Conservation (phyloP, 2,888 invertebrate species). For the Carpatolechia fugitivella region DNA sequence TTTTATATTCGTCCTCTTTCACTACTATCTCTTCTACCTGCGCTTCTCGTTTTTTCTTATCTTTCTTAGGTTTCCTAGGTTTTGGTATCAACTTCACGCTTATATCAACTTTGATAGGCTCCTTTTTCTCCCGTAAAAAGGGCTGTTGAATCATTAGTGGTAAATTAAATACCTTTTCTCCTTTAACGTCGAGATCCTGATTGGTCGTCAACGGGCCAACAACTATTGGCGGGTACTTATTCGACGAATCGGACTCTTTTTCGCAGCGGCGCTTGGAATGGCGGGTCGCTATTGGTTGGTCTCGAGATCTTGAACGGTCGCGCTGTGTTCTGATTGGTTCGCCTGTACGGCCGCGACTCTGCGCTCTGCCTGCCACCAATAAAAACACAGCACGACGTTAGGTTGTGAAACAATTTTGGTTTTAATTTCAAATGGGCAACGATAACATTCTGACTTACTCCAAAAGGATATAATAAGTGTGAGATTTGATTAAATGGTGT, state of each 20-base stretch:
- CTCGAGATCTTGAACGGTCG: constrained; percentile 69
- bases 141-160: constrained; percentile 79
- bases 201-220: constrained; percentile 74
- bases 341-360: constrained; percentile 76
- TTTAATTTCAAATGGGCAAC: constrained; percentile 60
- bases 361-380: constrained; percentile 79
- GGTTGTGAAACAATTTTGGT: constrained; percentile 31
- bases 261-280: constrained; percentile 70
- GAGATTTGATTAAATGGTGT: constrained; percentile 2
- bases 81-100: constrained; percentile 87
- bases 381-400: constrained; percentile 80
- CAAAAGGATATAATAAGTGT: constrained; percentile 10
- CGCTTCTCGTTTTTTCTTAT: constrained; percentile 56
- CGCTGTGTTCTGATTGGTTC: constrained; percentile 79
- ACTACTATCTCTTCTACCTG: constrained; percentile 51
- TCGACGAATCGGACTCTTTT: constrained; percentile 81
- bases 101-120: constrained; percentile 88
- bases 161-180: constrained; percentile 68
- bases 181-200: constrained; percentile 71
- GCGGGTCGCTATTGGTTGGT: constrained; percentile 52
- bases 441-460: constrained; percentile 46
- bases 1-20: constrained; percentile 48
- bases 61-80: constrained; percentile 65
- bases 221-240: constrained; percentile 67
- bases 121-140: constrained; percentile 82